Evolutionary conservation across 2,113 vertebrate species (phyloP), one percentile per base, ranked within the genome.

Genomic region (Equus quagga): DNA sequence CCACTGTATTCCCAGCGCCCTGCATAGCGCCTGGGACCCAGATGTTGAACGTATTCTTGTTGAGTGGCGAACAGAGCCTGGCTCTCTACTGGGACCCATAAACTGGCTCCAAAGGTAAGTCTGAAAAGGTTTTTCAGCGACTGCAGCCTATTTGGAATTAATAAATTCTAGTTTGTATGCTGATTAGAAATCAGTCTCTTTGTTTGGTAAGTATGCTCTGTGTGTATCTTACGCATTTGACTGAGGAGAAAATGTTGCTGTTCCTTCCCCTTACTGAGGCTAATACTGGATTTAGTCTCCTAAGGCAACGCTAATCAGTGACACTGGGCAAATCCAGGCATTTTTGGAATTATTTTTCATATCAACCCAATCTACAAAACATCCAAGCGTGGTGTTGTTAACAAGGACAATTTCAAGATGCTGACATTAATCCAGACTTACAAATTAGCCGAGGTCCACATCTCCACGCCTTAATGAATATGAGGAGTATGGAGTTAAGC

Each of bases 301-400:
- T 33, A 70, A 87, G 64, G 54, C n/a, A 67, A 87, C 72, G 91
- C 78, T 89, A 62, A 82, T 85, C 67, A 86, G 51, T 5, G 46
- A 92, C 41, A 64, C 49, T 82, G 72, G 76, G 60, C 96, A 96
- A 80, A 91, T 88, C 19, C 44, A 65, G 69, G 86, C 44, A 85
- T 90, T 94, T 70, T 21, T 15, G 62, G 54, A 95, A 60, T 51
- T 58, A 75, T 85, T 92, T 70, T 94, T 82, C 72, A 88, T n/a
- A 49, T 28, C 51, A 70, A 51, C 26, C 26, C 78, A 91, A 44
- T 33, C 73, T 86, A 95, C 21, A 76, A 65, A 91, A 91, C 78
- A 72, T 44, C 67, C 70, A 91, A 81, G 44, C n/a, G 6, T 79
- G 49, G 76, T 64, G 26, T 56, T 91, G n/a, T 85, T 82, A 64